Conservation (phyloP, 2,797 vertebrate genomes). For the Pipistrellus kuhlii region DNA sequence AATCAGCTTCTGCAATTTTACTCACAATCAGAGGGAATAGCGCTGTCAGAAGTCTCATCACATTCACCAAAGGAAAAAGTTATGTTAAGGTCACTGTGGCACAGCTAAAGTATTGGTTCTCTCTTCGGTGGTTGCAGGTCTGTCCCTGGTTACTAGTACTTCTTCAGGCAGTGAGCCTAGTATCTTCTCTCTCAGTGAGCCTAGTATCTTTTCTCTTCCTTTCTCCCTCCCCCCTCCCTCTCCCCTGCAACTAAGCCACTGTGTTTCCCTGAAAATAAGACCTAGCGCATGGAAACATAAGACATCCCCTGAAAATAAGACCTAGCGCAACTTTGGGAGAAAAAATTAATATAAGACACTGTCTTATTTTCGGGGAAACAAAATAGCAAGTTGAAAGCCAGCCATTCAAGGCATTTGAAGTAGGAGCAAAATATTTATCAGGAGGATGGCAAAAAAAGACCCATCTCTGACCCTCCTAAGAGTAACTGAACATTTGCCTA, state of each 20-base stretch:
- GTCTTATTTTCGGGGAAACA: too few relatives aligned
- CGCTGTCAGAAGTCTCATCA: slow-evolving; percentile 29
- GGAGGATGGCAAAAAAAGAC: background rate
- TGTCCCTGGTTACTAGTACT: background rate
- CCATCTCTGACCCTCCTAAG: background rate
- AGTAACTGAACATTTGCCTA: background rate
- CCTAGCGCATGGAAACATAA: too few relatives aligned
- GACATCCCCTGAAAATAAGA: too few relatives aligned
- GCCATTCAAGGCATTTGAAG: background rate
- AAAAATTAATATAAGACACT: too few relatives aligned
- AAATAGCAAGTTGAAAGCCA: background rate
- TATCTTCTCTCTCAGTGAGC: background rate
- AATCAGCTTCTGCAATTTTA: slow-evolving; percentile 59
- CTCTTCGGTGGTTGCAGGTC: background rate
- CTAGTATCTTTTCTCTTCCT: background rate
- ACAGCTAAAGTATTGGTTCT: slow-evolving; percentile 29
- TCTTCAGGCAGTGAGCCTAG: background rate
- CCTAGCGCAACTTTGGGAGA: too few relatives aligned
- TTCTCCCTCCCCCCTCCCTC: rapidly evolving
- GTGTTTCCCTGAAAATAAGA: too few relatives aligned
- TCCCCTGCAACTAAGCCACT: background rate
- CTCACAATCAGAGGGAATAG: slow-evolving; percentile 55
- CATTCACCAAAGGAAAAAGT: slow-evolving; percentile 15
- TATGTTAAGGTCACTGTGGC: slow-evolving; percentile 33
- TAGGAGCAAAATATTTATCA: background rate